A percentile compares a stretch with the other conserved stretches of the same genome.
Evolutionary conservation across 2,888 invertebrate genomes (phyloP).

Genomic region (Hedychridium roseum): DNA sequence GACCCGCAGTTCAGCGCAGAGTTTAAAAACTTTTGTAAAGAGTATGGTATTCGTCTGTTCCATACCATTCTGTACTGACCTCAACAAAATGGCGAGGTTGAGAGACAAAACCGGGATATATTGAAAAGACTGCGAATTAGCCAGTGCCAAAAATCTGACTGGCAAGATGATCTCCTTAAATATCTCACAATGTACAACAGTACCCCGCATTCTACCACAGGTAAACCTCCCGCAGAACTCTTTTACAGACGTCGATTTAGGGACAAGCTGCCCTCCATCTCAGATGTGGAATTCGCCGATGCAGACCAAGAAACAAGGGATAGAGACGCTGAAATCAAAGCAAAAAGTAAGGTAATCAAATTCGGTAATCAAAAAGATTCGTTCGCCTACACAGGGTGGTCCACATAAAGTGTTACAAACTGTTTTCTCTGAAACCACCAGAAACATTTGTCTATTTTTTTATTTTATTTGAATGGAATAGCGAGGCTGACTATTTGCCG

Average conservation of each 20-base stretch:
- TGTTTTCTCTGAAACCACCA: too few relatives aligned
- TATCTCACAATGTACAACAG: slow-evolving; percentile 3
- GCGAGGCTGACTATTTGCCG: too few relatives aligned
- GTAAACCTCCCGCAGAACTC: slow-evolving; percentile 8
- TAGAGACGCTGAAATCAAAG: neutral
- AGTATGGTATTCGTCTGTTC: slow-evolving; percentile 14
- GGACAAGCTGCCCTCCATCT: slow-evolving; percentile 21
- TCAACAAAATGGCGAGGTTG: slow-evolving; percentile 21
- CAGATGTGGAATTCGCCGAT: slow-evolving; percentile 23
- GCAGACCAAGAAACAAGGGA: slow-evolving; percentile 3
- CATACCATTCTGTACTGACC: slow-evolving; percentile 27
- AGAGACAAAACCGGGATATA: slow-evolving; percentile 8
- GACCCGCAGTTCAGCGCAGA: slow-evolving; percentile 10
- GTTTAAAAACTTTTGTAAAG: slow-evolving; percentile 10
- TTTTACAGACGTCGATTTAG: slow-evolving; percentile 15
- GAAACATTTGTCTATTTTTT: too few relatives aligned
- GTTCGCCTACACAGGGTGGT: neutral
- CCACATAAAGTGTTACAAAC: too few relatives aligned
- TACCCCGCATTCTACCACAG: slow-evolving; percentile 19
- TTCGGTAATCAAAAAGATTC: neutral
- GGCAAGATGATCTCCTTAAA: slow-evolving; percentile 3
- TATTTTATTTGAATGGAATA: too few relatives aligned
- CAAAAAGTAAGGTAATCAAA: neutral
- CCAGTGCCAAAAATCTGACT: neutral
- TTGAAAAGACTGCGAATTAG: neutral